Base-by-base conservation (phyloP, 2,888 invertebrate species). In the Euproctis similis region DNA sequence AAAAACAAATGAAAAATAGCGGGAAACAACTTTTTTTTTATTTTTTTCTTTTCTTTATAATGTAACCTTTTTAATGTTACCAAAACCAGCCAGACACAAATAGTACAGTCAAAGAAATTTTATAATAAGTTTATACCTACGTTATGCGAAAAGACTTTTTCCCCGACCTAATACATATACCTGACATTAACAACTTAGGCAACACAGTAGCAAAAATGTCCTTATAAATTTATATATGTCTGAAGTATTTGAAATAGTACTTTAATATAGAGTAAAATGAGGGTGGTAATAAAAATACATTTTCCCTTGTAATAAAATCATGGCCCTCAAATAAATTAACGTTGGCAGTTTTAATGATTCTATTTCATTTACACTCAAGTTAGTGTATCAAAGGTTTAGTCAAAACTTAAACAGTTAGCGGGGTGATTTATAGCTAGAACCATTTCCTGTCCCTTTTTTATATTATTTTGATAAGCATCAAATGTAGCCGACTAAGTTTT, bases 401-500 rank as follows among this genome's bases (percentile, higher is more conserved):
- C 56, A 53, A 49, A 63, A 59, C 63, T 63, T 48, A 50, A 59
- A 53, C 52, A 53, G 49, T 56, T 59, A 52, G 57, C 49, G 57
- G 59, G 48, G 47, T 44, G 66, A 68, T 75, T 72, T 68, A 73
- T 59, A 38, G 36, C 18, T 46, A 48, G 58, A 66, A 64, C 59
- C 46, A 56, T 57, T 67, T 75, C 71, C 75, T 62, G 66, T 56
- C 54, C 38, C 60, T 65, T 32, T 38, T 22, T n/a, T n/a, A n/a
- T n/a, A n/a, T n/a, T 32, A 30, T 41, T 42, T 57, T 62, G 64
- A 59, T 59, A 63, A 63, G 57, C 60, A 43, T 50, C 53, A 47
- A 54, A 67, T 65, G 63, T 39, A 34, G 55, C 53, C 46, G 56
- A 52, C 56, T 53, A 44, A 33, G 61, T 63, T 68, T 63, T 59